phyloP scores from a whole-genome alignment of 1,140 invertebrate species.

The Nebria ingens region DNA sequence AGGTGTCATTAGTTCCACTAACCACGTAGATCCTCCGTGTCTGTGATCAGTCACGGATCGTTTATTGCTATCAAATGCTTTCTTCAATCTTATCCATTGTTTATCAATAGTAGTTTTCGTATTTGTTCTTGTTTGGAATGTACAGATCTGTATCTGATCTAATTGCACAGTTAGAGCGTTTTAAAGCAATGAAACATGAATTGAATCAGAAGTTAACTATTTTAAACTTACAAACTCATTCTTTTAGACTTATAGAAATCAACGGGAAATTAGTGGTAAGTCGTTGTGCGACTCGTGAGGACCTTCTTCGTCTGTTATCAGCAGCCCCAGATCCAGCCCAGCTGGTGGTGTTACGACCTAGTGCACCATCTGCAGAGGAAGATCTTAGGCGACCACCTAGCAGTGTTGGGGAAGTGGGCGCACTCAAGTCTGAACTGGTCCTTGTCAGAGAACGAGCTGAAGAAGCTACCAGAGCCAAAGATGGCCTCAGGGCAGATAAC shows the following conservation, averaged over 20 bases:
- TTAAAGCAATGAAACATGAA: no score
- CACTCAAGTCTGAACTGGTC: constrained; percentile 42
- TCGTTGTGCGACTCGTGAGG: constrained; percentile 47
- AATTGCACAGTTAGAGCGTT: no score
- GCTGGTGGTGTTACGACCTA: constrained; percentile 36
- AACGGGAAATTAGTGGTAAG: constrained; percentile 67
- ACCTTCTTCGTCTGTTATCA: constrained; percentile 52
- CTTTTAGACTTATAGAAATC: constrained; percentile 65
- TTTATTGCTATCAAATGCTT: no score
- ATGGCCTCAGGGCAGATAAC: constrained; percentile 62
- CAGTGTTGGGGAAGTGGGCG: constrained; percentile 30
- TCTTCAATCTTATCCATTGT: no score
- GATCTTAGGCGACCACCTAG: constrained; percentile 14
- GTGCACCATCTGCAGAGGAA: constrained; percentile 27
- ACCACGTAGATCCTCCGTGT: no score
- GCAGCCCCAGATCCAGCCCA: constrained; percentile 44
- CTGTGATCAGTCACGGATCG: no score
- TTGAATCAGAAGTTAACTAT: no score
- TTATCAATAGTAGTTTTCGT: no score
- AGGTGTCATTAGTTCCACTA: no score
- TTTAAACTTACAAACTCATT: no score
- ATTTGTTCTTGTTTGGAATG: no score
- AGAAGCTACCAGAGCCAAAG: constrained; percentile 48
- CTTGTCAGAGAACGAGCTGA: constrained; percentile 45
- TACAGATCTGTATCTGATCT: no score